Conservation (phyloP, 2,797 vertebrate genomes). For the Liasis olivaceus region DNA sequence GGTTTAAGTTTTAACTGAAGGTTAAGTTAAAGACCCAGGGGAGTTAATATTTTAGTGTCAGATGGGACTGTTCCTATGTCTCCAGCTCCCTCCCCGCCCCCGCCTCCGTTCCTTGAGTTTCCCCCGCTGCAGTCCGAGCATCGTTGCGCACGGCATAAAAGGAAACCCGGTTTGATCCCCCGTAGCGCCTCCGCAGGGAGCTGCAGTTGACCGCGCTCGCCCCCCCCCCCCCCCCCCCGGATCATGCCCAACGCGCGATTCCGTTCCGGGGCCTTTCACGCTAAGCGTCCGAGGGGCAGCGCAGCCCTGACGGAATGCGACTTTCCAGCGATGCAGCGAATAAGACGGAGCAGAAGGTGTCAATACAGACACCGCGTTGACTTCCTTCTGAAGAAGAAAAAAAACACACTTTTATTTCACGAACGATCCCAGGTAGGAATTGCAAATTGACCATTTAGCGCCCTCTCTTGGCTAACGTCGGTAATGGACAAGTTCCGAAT, state of each 20-base stretch:
- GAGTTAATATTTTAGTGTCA: neutral
- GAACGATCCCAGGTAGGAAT: too few relatives aligned
- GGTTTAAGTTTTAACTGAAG: too few relatives aligned
- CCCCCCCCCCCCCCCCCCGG: neutral
- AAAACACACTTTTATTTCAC: neutral
- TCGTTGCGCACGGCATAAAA: neutral
- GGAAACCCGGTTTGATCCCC: neutral
- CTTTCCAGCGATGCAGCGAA: neutral
- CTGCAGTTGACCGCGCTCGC: neutral
- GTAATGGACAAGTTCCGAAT: neutral
- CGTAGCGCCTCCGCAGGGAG: neutral
- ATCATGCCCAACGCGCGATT: neutral
- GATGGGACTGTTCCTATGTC: neutral
- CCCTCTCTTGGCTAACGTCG: slow-evolving; percentile 4
- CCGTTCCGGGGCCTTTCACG: neutral
- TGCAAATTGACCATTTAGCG: neutral
- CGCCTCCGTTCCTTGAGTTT: neutral
- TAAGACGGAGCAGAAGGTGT: neutral
- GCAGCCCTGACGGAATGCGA: neutral
- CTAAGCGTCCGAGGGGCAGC: neutral
- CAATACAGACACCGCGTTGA: neutral
- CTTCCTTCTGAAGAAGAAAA: neutral
- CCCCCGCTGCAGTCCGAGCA: too few relatives aligned
- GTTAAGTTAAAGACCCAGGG: neutral
- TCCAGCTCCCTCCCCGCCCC: neutral